phyloP scores from a whole-genome alignment of 2,888 invertebrate genomes.

The Ochlodes sylvanus region DNA sequence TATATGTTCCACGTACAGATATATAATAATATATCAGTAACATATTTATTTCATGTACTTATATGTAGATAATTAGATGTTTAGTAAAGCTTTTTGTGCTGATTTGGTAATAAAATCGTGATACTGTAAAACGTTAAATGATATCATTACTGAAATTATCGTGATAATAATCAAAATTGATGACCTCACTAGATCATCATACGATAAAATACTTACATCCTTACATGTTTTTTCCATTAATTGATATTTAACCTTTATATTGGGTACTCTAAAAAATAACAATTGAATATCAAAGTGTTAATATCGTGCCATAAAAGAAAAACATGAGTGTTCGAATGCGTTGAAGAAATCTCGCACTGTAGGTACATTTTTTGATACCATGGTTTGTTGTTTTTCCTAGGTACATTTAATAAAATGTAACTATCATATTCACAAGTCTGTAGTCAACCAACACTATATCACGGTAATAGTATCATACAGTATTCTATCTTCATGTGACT shows the following conservation, averaged over 20 bases:
- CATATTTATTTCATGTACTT: too few species aligned
- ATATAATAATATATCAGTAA: too few species aligned
- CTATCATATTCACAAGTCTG: too few species aligned
- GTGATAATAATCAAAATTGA: conserved; percentile 7
- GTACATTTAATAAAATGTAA: too few species aligned
- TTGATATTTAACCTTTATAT: conserved; percentile 24
- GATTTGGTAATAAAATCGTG: conserved; percentile 20
- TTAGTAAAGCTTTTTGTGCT: conserved; percentile 13
- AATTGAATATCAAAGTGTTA: conserved; percentile 27
- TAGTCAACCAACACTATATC: too few species aligned
- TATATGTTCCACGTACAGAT: too few species aligned
- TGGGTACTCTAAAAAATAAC: conserved; percentile 5
- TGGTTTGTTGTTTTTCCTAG: too few species aligned
- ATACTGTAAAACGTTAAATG: conserved; percentile 24
- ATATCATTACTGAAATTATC: conserved; percentile 32
- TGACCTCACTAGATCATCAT: conserved; percentile 15
- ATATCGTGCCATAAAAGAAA: conserved; percentile 5
- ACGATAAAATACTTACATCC: background rate
- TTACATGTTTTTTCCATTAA: conserved; percentile 1
- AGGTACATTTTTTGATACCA: too few species aligned
- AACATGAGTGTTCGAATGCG: too few species aligned
- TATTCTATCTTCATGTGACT: too few species aligned
- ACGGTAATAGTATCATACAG: too few species aligned
- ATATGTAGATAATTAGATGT: background rate
- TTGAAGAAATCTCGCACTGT: too few species aligned